Evolutionary conservation across 2,888 invertebrate genomes (phyloP).

Genomic region (Sussaba pulchella): DNA sequence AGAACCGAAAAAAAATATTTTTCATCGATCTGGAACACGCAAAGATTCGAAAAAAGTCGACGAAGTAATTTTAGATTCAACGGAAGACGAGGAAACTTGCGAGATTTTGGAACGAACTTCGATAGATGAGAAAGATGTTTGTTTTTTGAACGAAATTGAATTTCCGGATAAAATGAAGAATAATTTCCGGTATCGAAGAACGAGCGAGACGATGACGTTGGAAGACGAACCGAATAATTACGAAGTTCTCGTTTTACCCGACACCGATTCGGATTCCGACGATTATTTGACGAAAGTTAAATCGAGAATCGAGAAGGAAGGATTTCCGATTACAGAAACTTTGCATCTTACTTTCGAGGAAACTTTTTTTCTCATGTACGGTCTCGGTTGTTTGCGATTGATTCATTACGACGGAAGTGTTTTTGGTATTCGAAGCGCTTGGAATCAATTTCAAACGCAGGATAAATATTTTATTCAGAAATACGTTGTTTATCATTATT

Average conservation of each 20-base stretch:
- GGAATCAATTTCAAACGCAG: constrained; percentile 86
- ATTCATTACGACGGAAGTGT: constrained; percentile 85
- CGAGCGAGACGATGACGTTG: constrained; percentile 68
- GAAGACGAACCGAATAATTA: constrained; percentile 72
- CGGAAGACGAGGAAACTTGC: constrained; percentile 77
- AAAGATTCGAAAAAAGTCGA: constrained; percentile 66
- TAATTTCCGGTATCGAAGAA: constrained; percentile 33
- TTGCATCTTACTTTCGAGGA: constrained; percentile 91
- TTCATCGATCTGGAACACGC: neutral
- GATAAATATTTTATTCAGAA: constrained; percentile 88
- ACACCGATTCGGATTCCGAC: constrained; percentile 88
- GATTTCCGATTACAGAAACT: constrained; percentile 87
- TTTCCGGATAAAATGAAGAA: constrained; percentile 45
- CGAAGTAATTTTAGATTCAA: constrained; percentile 75
- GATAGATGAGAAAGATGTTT: constrained; percentile 63
- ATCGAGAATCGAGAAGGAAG: constrained; percentile 87
- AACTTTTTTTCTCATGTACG: constrained; percentile 90
- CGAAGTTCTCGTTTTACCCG: constrained; percentile 87
- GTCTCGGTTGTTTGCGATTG: constrained; percentile 89
- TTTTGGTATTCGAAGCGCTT: constrained; percentile 86
- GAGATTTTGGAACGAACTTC: constrained; percentile 69
- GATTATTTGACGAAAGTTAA: constrained; percentile 87
- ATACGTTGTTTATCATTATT: constrained; percentile 94
- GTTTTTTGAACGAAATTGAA: constrained; percentile 43
- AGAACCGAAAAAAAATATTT: neutral